Conservation (phyloP, 2,888 invertebrate genomes). For the Caenorhabditis parvicauda region DNA sequence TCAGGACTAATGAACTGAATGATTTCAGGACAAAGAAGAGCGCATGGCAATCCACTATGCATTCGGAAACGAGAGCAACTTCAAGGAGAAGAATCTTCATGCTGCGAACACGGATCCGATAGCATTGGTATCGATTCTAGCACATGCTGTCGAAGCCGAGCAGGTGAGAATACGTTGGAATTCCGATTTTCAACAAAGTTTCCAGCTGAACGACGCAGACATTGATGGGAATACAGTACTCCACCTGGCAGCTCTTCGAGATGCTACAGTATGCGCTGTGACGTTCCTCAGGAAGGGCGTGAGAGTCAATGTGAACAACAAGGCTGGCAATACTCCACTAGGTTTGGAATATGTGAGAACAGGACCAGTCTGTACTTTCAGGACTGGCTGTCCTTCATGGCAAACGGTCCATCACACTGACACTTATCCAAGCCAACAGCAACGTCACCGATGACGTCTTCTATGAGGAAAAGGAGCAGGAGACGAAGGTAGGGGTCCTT, state of each 20-base stretch:
- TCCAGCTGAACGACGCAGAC: conserved; percentile 26
- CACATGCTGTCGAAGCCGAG: conserved; percentile 17
- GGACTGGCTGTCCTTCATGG: conserved; percentile 62
- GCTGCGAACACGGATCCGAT: conserved; percentile 39
- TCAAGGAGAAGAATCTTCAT: conserved; percentile 12
- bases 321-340: conserved; percentile 24
- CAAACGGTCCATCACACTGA: conserved; percentile 57
- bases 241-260: conserved; percentile 64
- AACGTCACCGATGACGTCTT: conserved; percentile 27
- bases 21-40: conserved; percentile 39
- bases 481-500: background rate
- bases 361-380: conserved; percentile 64
- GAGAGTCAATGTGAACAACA: conserved; percentile 24
- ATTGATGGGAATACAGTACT: conserved; percentile 63
- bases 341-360: conserved; percentile 9
- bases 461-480: conserved; percentile 1
- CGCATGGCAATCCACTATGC: conserved; percentile 67
- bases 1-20: conserved; percentile 41
- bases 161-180: background rate
- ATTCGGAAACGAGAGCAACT: conserved; percentile 56
- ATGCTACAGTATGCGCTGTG: conserved; percentile 47
- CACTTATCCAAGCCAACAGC: conserved; percentile 45
- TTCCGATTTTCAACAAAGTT: background rate
- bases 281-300: conserved; percentile 36
- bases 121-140: conserved; percentile 38